A percentile compares a stretch with the other conserved stretches of the same genome.
These are phyloP conservation scores for Chlamydotis undulata DNA, from an alignment of 2,113 vertebrate genomes.

Conservation along the genomic window DNA sequence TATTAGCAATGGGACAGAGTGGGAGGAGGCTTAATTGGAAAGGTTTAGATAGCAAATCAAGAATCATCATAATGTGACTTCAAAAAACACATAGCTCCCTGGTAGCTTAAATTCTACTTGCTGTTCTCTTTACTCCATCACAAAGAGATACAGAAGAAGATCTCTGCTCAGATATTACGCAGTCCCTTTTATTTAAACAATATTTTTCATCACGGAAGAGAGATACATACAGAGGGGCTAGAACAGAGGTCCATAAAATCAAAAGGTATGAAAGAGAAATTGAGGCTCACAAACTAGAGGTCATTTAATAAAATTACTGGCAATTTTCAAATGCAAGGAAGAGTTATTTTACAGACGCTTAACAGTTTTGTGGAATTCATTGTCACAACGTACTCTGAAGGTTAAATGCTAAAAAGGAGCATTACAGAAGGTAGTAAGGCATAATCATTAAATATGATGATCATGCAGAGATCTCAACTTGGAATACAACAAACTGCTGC, in stretches of 20 bases:
- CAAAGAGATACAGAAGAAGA: neutral
- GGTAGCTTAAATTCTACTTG: neutral
- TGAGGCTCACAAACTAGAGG: neutral
- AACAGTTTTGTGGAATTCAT: neutral
- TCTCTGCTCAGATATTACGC: neutral
- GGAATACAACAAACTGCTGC: neutral
- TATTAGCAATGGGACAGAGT: neutral
- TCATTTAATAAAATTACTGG: neutral
- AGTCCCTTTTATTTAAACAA: neutral
- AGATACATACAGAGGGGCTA: neutral
- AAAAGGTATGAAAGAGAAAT: neutral
- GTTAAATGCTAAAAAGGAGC: neutral
- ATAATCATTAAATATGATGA: neutral
- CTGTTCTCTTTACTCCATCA: neutral
- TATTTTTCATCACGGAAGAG: neutral
- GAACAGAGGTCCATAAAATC: neutral
- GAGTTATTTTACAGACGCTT: neutral
- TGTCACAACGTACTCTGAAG: neutral
- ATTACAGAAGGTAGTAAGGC: neutral
- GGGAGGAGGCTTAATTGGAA: neutral
- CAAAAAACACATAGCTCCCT: neutral
- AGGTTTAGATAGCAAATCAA: neutral
- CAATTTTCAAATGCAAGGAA: neutral
- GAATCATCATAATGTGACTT: neutral
- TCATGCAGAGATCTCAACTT: neutral